Base-by-base conservation (phyloP, 2,888 invertebrate genomes). In the Steromphala cineraria region DNA sequence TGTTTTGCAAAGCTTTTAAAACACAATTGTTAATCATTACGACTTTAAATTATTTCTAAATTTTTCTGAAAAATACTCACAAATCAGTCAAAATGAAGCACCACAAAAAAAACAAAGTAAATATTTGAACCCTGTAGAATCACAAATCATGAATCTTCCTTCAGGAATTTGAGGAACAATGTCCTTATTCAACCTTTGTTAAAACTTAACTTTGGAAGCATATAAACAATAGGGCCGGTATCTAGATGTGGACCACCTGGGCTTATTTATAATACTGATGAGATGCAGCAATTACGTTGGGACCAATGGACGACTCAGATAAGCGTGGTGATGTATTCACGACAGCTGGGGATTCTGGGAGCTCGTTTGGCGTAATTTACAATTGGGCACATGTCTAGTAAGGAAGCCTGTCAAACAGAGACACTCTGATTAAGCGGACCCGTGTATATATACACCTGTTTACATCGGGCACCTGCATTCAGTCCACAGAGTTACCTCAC, bases 361-460 rank as follows among this genome's bases (percentile, higher is more conserved):
- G 36, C 71, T 71, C 31, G 71, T 71, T 71, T 71, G 71, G 71
- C 71, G 71, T 71, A 71, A 71, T 71, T 71, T 71, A 71, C 71
- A 71, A 40, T 71, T 71, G 71, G 71, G 71, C 71, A 71, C 71
- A 71, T 71, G 71, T 71, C 40, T 28, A 36, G 31, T n/a, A 71
- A 71, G 71, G 71, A 71, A 31, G 40, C 71, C 71, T 71, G 71
- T 71, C 71, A 71, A 36, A 71, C 71, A 40, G 10, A 71, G 40
- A 19, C 28, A 71, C 15, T 31, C 71, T 36, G 71, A 71, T 36
- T 19, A 36, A 71, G 71, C 40, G 71, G 28, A 71, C 71, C 40
- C 17, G 71, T 36, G 28, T 71, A 71, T 40, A 36, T 36, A 36
- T 31, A 31, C 71, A 71, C 71, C 71, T 71, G 71, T 71, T 71